phyloP scores from a whole-genome alignment of 2,888 invertebrate species.

The Drosophila mulleri region DNA sequence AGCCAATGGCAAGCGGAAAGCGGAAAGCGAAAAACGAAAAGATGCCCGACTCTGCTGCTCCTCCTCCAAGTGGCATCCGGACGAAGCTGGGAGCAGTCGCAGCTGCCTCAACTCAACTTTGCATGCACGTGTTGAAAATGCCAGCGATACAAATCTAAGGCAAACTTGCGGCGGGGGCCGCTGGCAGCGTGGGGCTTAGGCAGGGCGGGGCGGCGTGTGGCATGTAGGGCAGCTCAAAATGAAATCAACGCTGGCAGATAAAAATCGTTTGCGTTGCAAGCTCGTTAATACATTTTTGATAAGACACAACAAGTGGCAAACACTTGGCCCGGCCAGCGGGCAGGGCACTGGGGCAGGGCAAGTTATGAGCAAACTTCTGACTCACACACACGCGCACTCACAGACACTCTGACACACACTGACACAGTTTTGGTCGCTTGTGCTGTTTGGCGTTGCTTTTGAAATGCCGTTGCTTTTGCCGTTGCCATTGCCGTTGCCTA shows the following conservation, averaged over 20 bases:
- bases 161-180: slow-evolving; percentile 52
- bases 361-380: slow-evolving; percentile 75
- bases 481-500: slow-evolving; percentile 51
- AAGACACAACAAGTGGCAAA: slow-evolving; percentile 80
- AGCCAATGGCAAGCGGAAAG: slow-evolving; percentile 43
- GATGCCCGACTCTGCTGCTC: slow-evolving; percentile 19
- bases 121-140: slow-evolving; percentile 78
- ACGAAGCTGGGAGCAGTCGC: slow-evolving; percentile 43
- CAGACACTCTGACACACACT: slow-evolving; percentile 32
- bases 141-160: slow-evolving; percentile 73
- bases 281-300: slow-evolving; percentile 84
- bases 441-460: slow-evolving; percentile 65
- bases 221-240: slow-evolving; percentile 71
- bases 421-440: slow-evolving; percentile 59
- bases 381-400: slow-evolving; percentile 5
- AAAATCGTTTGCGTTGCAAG: slow-evolving; percentile 78
- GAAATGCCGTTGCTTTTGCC: slow-evolving; percentile 62
- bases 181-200: background rate
- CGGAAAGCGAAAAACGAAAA: slow-evolving; percentile 52
- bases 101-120: slow-evolving; percentile 67
- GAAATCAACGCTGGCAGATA: slow-evolving; percentile 81
- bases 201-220: slow-evolving; percentile 6
- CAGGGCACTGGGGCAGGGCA: slow-evolving; percentile 43
- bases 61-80: slow-evolving; percentile 29
- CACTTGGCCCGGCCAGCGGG: slow-evolving; percentile 45